Percentiles rank a stretch among this genome's conserved stretches.
These are phyloP conservation scores for Drosophila auraria DNA, from an alignment of 1,140 invertebrate species.

Conservation along the genomic window DNA sequence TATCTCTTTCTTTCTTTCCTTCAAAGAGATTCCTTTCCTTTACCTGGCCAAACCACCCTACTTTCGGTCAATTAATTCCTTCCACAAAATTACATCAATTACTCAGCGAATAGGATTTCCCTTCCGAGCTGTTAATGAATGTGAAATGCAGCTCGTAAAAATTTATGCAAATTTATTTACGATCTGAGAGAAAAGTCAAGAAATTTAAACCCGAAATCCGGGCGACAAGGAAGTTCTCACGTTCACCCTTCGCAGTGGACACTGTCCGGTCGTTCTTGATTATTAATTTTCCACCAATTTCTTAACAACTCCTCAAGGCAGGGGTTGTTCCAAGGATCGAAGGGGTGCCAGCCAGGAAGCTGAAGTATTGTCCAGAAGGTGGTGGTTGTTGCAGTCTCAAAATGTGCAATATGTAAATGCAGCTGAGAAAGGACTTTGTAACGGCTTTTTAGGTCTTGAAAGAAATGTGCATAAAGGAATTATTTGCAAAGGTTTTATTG, in stretches of 20 bases:
- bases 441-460: conserved; percentile 12
- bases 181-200: conserved; percentile 62
- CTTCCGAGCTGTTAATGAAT: conserved; percentile 38
- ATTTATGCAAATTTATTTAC: conserved; percentile 66
- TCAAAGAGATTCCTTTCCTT: not conserved
- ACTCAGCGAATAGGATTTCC: conserved; percentile 29
- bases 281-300: conserved; percentile 33
- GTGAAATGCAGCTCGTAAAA: conserved; percentile 8
- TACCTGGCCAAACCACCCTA: conserved; percentile 35
- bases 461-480: not conserved
- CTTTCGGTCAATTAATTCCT: conserved; percentile 68
- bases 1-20: conserved; percentile 4
- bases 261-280: conserved; percentile 54
- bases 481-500: not conserved
- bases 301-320: conserved; percentile 22
- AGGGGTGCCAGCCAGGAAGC: conserved; percentile 21
- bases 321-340: conserved; percentile 19
- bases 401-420: conserved; percentile 22
- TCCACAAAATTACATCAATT: conserved; percentile 72
- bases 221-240: conserved; percentile 59
- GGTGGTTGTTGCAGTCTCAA: conserved; percentile 43
- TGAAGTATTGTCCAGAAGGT: conserved; percentile 17
- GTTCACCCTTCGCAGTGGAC: conserved; percentile 59
- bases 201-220: conserved; percentile 33
- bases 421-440: conserved; percentile 39